Evolutionary conservation across 2,797 vertebrate species (phyloP).

Genomic region (Halcyon smyrnensis): DNA sequence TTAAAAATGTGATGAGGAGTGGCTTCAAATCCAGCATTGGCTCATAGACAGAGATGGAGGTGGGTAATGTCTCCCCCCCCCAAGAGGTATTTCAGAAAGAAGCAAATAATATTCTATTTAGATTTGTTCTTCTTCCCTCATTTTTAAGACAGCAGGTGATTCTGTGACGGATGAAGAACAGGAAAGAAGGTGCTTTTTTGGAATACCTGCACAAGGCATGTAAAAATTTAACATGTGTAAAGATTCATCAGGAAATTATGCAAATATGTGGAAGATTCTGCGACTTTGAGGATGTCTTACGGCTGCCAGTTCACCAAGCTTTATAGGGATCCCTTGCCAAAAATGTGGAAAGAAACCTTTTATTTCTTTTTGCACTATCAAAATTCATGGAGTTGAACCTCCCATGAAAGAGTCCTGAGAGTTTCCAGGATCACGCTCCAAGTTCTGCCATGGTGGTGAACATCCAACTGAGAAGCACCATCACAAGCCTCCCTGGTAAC

Average conservation of each 20-base stretch:
- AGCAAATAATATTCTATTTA: neutral
- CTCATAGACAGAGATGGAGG: neutral
- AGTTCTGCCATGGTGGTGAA: neutral
- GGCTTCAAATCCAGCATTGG: neutral
- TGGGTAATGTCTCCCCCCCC: accelerated
- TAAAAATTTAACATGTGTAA: neutral
- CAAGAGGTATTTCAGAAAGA: neutral
- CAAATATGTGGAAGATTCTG: neutral
- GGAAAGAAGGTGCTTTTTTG: neutral
- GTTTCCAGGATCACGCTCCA: neutral
- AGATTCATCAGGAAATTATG: neutral
- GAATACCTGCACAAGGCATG: neutral
- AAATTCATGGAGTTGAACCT: neutral
- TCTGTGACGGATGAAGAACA: neutral
- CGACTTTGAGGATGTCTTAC: neutral
- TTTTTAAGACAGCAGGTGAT: neutral
- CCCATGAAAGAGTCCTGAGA: neutral
- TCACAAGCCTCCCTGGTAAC: neutral
- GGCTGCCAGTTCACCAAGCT: neutral
- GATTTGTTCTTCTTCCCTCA: neutral
- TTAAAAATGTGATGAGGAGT: neutral
- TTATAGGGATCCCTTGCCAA: neutral
- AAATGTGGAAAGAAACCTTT: neutral
- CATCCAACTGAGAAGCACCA: neutral
- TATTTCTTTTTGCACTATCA: neutral